phyloP scores from a whole-genome alignment of 2,113 vertebrate genomes.

The Ctenomys sociabilis region DNA sequence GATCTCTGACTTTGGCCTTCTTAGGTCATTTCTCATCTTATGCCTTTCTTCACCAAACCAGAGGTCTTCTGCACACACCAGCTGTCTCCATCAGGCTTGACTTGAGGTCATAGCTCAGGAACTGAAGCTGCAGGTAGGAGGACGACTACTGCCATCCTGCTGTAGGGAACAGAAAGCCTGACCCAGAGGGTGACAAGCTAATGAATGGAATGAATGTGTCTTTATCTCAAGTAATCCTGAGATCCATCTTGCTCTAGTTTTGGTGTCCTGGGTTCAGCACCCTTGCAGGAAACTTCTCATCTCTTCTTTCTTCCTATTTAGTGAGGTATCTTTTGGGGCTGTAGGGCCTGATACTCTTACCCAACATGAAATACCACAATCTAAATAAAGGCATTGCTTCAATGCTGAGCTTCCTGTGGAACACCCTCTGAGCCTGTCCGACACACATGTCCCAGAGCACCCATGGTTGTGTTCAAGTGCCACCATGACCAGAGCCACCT shows the following conservation, averaged over 20 bases:
- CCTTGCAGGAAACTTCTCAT: neutral
- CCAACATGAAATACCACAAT: neutral
- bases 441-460: neutral
- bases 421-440: neutral
- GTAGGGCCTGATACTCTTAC: neutral
- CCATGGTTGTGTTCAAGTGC: neutral
- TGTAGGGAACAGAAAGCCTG: neutral
- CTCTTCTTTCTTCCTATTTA: neutral
- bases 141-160: neutral
- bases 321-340: neutral
- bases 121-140: neutral
- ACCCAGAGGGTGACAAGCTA: neutral
- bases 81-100: neutral
- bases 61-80: neutral
- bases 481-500: neutral
- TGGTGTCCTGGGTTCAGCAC: neutral
- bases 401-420: neutral
- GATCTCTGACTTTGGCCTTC: neutral
- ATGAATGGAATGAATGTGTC: neutral
- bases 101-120: neutral
- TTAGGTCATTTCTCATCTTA: neutral
- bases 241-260: neutral
- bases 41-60: neutral
- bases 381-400: neutral
- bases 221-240: neutral